Evolutionary conservation across 2,888 invertebrate species (phyloP), one percentile per base, ranked within the genome.

Genomic region (Ophion slaviceki): DNA sequence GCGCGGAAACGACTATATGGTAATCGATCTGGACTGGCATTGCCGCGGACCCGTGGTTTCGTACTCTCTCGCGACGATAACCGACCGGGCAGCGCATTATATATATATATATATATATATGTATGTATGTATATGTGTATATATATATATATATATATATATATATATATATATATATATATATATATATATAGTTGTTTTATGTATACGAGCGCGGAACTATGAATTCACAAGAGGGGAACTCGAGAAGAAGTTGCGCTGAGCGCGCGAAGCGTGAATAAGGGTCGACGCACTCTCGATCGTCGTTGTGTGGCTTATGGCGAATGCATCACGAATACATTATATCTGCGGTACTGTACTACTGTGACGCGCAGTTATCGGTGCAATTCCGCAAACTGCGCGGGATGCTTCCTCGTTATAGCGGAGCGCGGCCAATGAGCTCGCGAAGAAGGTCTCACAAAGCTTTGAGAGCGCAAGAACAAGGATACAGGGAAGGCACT

Each of bases 201-300:
- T 71, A 47, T 64, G 68, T 77, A 66, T 72, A 61, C 57, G 71
- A 68, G 53, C 80, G 47, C 78, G 81, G 71, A 87, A 82, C 74
- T 74, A 83, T 78, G 79, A 84, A 83, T 61, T 81, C 70, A 10
- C 61, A 20, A 80, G 47, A 64, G 77, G 66, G 82, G 79, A 86
- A 86, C 82, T 32, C 71, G 75, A 80, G 86, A 86, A 76, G 82
- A 86, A 75, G 67, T 59, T 67, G 74, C 36, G 67, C 28, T 17
- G 70, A 80, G 70, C 67, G 67, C 80, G 82, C 80, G 84, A 84
- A 82, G 84, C 87, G 82, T 86, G 84, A 87, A 53, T 53, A 53
- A 84, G 78, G 86, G 87, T 88, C 86, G 82, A 88, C 85, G 87
- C 84, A 88, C 87, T 85, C 87, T 28, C 67, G 20, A 57, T 77